Conservation (phyloP, 37 sponge, comb jelly and placozoan genomes). For the Chondrilla cf. caribensis region DNA sequence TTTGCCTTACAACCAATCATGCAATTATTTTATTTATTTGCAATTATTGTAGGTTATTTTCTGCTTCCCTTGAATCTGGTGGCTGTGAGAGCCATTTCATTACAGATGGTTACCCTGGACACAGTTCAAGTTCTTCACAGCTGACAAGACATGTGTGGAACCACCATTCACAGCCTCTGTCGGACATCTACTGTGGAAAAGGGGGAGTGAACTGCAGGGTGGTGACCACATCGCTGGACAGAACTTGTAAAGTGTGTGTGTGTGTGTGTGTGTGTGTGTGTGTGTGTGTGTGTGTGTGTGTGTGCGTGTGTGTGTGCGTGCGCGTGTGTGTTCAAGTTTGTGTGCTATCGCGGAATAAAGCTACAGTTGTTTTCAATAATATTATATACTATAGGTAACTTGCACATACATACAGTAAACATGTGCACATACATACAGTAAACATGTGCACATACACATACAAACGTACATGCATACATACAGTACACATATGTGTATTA, state of each 20-base stretch:
- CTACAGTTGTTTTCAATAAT: no score
- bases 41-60: conserved; percentile 40
- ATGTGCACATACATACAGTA: no score
- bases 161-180: conserved; percentile 81
- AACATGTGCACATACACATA: not conserved
- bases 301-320: no score
- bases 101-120: not conserved
- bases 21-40: not conserved
- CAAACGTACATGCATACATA: not conserved
- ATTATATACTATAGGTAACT: no score
- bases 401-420: no score
- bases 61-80: conserved; percentile 33
- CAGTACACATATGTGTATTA: no score
- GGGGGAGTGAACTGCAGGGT: conserved; percentile 61
- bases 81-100: not conserved
- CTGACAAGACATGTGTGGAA: conserved; percentile 59
- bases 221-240: conserved; percentile 77
- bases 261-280: no score
- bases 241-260: conserved; percentile 82
- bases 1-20: no score
- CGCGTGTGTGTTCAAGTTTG: no score
- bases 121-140: not conserved
- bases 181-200: conserved; percentile 64
- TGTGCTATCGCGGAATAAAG: no score
- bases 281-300: no score